A percentile compares a stretch with the other conserved stretches of the same genome.
Conservation (phyloP, 1,140 invertebrate genomes). For the Ctenoplectra terminalis region DNA sequence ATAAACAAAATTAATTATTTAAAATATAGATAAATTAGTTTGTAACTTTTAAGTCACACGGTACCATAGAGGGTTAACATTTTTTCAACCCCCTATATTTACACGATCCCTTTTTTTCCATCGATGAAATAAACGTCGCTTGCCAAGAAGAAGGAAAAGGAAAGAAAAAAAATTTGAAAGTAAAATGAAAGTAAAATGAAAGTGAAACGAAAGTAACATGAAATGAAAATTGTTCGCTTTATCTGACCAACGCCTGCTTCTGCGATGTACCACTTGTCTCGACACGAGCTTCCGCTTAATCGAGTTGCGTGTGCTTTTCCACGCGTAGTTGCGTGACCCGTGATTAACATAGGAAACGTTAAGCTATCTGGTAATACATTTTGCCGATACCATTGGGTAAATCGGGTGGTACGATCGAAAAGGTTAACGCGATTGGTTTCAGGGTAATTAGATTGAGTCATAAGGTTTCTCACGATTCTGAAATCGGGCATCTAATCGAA, state of each 20-base stretch:
- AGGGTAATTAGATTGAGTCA: background rate
- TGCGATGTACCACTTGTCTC: background rate
- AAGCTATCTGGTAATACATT: background rate
- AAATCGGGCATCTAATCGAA: conserved; percentile 28
- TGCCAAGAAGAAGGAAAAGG: background rate
- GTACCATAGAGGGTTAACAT: no score
- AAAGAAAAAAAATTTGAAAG: background rate
- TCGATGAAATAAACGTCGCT: background rate
- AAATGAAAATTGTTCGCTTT: background rate
- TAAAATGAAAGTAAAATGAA: conserved; percentile 24
- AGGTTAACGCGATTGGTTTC: background rate
- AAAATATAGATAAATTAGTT: no score
- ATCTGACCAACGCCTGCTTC: background rate
- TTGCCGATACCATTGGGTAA: background rate
- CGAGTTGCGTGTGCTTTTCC: conserved; percentile 32
- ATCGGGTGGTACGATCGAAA: background rate
- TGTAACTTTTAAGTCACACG: no score
- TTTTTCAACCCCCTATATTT: no score
- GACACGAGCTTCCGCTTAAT: conserved; percentile 28
- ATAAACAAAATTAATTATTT: background rate
- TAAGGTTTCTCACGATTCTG: conserved; percentile 12
- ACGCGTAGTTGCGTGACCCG: conserved; percentile 21
- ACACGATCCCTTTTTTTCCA: background rate
- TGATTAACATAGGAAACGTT: conserved; percentile 25
- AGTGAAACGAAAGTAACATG: conserved; percentile 22